Conservation (phyloP, 2,888 invertebrate species). For the Ophion ellenae region DNA sequence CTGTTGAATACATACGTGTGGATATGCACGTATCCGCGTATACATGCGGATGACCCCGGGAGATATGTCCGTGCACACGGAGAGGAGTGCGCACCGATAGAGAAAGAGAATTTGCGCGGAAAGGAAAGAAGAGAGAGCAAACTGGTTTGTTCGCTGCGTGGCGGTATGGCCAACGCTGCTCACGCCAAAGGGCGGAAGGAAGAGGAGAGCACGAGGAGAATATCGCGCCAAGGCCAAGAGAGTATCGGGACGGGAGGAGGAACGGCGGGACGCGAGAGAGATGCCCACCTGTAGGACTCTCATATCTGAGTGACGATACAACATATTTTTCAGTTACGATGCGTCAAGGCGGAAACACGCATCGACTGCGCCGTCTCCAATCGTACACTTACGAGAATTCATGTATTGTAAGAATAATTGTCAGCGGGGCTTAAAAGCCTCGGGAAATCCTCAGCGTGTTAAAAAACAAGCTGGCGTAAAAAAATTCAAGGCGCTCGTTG, state of each 20-base stretch:
- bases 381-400: too few species aligned
- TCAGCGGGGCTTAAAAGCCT: too few species aligned
- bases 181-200: not conserved
- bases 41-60: conserved; percentile 66
- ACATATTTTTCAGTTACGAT: not conserved
- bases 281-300: conserved; percentile 69
- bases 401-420: too few species aligned
- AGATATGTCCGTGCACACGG: conserved; percentile 66
- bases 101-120: conserved; percentile 33
- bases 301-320: conserved; percentile 27
- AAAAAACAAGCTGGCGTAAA: too few species aligned
- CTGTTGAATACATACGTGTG: conserved; percentile 30
- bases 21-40: not conserved
- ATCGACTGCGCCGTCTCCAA: too few species aligned
- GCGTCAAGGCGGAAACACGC: too few species aligned
- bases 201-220: conserved; percentile 20
- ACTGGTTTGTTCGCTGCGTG: conserved; percentile 68
- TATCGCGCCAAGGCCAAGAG: conserved; percentile 37
- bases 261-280: conserved; percentile 33
- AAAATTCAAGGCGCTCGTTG: too few species aligned
- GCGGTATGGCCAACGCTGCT: conserved; percentile 23
- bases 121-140: conserved; percentile 66
- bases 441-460: too few species aligned
- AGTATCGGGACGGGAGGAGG: conserved; percentile 32
- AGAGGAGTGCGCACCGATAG: conserved; percentile 37